These are phyloP conservation scores for Kryptolebias marmoratus DNA, from an alignment of 2,113 vertebrate genomes.

Conservation along the genomic window DNA sequence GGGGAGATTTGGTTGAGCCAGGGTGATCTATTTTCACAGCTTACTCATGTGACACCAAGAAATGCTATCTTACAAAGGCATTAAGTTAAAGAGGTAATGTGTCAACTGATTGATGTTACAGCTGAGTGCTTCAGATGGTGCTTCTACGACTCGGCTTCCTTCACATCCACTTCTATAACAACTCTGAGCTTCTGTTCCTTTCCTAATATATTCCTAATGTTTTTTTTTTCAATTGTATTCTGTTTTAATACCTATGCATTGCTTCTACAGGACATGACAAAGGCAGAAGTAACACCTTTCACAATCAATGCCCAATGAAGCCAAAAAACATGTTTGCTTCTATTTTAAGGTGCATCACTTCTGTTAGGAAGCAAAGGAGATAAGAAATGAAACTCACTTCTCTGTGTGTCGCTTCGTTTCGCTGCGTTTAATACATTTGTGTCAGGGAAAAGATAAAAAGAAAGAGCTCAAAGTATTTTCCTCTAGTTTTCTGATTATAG, in stretches of 20 bases:
- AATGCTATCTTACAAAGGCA: constrained; percentile 34
- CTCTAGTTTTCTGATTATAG: constrained; percentile 33
- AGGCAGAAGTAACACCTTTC: constrained; percentile 1
- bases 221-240: background rate
- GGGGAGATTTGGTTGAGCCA: constrained; percentile 15
- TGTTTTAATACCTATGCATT: background rate
- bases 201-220: background rate
- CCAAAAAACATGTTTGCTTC: constrained; percentile 1
- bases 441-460: constrained; percentile 11
- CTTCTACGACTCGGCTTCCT: background rate
- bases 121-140: constrained; percentile 9
- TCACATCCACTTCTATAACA: constrained; percentile 20
- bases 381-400: background rate
- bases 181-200: constrained; percentile 3
- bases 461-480: constrained; percentile 6
- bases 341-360: constrained; percentile 24
- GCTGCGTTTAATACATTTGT: background rate
- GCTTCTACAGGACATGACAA: constrained; percentile 1
- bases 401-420: constrained; percentile 1
- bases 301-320: constrained; percentile 14
- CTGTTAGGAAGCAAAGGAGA: constrained; percentile 5
- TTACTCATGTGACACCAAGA: constrained; percentile 20
- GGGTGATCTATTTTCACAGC: constrained; percentile 48
- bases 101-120: constrained; percentile 44
- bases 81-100: constrained; percentile 52